Conservation (phyloP, 2,113 vertebrate species). For the Actenoides hombroni region DNA sequence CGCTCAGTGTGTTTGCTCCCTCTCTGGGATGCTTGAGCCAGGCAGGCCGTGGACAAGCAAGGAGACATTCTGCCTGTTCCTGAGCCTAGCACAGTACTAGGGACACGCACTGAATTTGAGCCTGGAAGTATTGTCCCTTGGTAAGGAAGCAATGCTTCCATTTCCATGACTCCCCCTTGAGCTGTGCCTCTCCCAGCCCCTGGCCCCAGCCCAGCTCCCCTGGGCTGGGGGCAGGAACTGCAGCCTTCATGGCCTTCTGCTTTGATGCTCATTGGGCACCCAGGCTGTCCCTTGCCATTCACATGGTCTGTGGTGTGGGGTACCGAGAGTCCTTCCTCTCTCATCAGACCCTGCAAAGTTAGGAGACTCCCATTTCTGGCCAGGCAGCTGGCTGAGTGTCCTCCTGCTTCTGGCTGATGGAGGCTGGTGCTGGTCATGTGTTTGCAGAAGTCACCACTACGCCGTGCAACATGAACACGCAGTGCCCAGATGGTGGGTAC, state of each 20-base stretch:
- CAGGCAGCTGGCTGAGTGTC: background rate
- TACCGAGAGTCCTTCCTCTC: background rate
- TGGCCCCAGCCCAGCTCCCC: background rate
- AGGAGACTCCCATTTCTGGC: background rate
- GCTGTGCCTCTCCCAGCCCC: background rate
- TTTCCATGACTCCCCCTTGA: background rate
- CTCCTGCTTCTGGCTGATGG: background rate
- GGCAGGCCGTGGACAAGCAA: background rate
- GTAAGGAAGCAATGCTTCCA: background rate
- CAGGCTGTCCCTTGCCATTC: background rate
- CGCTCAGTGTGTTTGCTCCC: rapidly evolving
- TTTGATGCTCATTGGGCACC: background rate
- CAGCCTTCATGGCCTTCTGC: rapidly evolving
- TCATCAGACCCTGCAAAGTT: background rate
- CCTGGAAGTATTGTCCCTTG: background rate
- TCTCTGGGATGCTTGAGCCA: background rate
- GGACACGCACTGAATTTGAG: background rate
- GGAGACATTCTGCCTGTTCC: rapidly evolving
- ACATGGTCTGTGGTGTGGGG: rapidly evolving
- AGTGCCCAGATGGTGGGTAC: constrained; percentile 90
- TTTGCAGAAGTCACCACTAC: constrained; percentile 89
- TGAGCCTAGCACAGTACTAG: background rate
- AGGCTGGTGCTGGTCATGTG: background rate
- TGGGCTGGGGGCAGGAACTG: rapidly evolving
- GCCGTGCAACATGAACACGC: constrained; percentile 88